A percentile compares a stretch with the other conserved stretches of the same genome.
phyloP scores from a whole-genome alignment of 2,888 invertebrate genomes.

The Anodontia alba region DNA sequence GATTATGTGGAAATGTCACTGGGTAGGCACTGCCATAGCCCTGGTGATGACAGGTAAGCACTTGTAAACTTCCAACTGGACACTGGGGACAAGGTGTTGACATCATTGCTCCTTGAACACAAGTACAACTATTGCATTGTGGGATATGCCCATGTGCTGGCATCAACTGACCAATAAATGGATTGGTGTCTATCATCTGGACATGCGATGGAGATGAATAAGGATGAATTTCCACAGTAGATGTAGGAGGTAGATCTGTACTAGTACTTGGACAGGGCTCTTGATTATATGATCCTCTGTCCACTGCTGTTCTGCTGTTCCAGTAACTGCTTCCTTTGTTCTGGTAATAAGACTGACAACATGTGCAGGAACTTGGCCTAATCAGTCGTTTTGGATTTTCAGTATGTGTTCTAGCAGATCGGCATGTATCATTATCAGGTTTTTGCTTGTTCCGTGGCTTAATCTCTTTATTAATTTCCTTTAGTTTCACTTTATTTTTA shows the following conservation, averaged over 20 bases:
- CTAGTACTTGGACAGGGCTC: conserved; percentile 1
- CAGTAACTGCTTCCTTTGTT: conserved; percentile 56
- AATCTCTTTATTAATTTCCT: background rate
- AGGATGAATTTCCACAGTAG: conserved; percentile 53
- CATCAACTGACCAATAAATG: conserved; percentile 57
- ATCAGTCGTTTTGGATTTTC: conserved; percentile 46
- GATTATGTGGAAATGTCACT: conserved; percentile 66
- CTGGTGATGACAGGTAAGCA: conserved; percentile 64
- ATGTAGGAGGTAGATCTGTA: background rate
- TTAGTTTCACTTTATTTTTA: background rate
- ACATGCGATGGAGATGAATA: conserved; percentile 57
- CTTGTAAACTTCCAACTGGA: conserved; percentile 68
- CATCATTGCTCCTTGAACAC: conserved; percentile 45
- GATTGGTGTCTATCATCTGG: conserved; percentile 48
- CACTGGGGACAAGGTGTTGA: conserved; percentile 68
- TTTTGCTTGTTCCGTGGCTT: background rate
- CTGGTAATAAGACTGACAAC: conserved; percentile 59
- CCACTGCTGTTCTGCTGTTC: conserved; percentile 57
- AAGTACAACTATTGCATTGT: conserved; percentile 52
- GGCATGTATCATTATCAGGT: conserved; percentile 33
- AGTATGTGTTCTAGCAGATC: conserved; percentile 64
- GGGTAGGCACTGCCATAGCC: conserved; percentile 71
- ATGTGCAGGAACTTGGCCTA: conserved; percentile 54
- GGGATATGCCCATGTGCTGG: conserved; percentile 51
- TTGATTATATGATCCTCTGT: conserved; percentile 32